These are phyloP conservation scores for Bradysia coprophila DNA, from an alignment of 1,140 invertebrate genomes.

Conservation along the genomic window DNA sequence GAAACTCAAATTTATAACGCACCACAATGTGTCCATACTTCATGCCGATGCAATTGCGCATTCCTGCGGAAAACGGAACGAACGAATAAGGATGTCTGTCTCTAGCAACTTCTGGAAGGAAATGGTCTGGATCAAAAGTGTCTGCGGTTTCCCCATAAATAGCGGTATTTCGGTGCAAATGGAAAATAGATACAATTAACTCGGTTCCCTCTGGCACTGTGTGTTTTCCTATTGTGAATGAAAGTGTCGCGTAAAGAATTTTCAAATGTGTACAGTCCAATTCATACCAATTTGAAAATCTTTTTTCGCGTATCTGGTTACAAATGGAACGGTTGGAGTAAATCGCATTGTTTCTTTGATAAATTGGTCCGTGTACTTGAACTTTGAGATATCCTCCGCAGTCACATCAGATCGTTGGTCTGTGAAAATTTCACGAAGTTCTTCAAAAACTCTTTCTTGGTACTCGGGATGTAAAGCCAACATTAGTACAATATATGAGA, in stretches of 20 bases:
- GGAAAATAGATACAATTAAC: neutral
- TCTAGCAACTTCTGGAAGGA: slow-evolving; percentile 30
- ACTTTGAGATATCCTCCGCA: slow-evolving; percentile 31
- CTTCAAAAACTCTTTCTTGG: slow-evolving; percentile 31
- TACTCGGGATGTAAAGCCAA: slow-evolving; percentile 13
- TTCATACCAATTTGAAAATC: neutral
- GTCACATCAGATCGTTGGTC: slow-evolving; percentile 15
- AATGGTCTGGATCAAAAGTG: slow-evolving; percentile 47
- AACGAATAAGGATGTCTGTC: slow-evolving; percentile 29
- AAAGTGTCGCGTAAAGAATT: neutral
- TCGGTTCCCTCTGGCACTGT: slow-evolving; percentile 1
- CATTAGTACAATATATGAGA: slow-evolving; percentile 6
- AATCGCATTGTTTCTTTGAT: slow-evolving; percentile 43
- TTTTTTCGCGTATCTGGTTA: slow-evolving; percentile 20
- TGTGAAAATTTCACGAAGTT: slow-evolving; percentile 31
- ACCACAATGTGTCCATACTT: too few species aligned
- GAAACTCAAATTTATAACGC: too few species aligned
- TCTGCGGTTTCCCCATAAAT: slow-evolving; percentile 40
- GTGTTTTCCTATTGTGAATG: neutral
- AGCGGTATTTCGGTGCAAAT: slow-evolving; percentile 13
- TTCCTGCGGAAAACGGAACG: slow-evolving; percentile 40
- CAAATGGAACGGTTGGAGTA: slow-evolving; percentile 38
- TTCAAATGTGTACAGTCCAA: neutral
- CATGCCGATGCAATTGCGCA: slow-evolving; percentile 38
- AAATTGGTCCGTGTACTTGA: slow-evolving; percentile 40